Evolutionary conservation across 2,888 invertebrate genomes (phyloP).

Genomic region (Sphaerophoria rueppellii): DNA sequence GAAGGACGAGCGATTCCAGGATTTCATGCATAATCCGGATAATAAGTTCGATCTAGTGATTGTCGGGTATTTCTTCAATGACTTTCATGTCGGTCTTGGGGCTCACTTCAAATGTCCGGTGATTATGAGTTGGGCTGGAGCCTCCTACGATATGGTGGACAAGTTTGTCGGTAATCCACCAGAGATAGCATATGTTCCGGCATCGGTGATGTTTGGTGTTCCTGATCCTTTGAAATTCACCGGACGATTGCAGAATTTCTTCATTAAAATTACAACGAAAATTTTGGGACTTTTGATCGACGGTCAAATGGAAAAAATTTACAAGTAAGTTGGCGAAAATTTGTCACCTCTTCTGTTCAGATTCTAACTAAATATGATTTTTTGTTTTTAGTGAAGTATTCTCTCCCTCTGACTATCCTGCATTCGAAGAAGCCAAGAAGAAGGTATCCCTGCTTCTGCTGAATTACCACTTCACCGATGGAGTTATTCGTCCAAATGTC

Average conservation of each 20-base stretch:
- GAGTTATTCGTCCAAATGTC: conserved; percentile 77
- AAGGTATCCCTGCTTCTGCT: conserved; percentile 77
- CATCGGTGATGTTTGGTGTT: conserved; percentile 1
- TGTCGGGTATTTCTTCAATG: conserved; percentile 73
- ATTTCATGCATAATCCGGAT: conserved; percentile 62
- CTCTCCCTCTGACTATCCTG: conserved; percentile 74
- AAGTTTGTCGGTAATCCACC: conserved; percentile 41
- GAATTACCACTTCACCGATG: conserved; percentile 78
- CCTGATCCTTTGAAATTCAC: conserved; percentile 74
- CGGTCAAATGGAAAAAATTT: conserved; percentile 2
- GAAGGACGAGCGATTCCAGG: conserved; percentile 54
- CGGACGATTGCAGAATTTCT: conserved; percentile 75
- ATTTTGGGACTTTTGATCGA: not conserved
- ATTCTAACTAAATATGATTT: not conserved
- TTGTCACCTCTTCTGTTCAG: not conserved
- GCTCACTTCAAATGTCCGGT: conserved; percentile 75
- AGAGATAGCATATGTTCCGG: conserved; percentile 41
- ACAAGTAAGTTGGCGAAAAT: conserved; percentile 25
- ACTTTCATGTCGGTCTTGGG: conserved; percentile 73
- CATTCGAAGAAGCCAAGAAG: conserved; percentile 75
- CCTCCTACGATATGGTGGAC: conserved; percentile 3
- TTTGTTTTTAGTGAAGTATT: conserved; percentile 71
- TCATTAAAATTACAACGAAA: not conserved
- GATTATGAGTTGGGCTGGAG: conserved; percentile 50
- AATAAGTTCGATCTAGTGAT: conserved; percentile 75